phyloP scores from a whole-genome alignment of 2,113 vertebrate genomes.

The Ondatra zibethicus region DNA sequence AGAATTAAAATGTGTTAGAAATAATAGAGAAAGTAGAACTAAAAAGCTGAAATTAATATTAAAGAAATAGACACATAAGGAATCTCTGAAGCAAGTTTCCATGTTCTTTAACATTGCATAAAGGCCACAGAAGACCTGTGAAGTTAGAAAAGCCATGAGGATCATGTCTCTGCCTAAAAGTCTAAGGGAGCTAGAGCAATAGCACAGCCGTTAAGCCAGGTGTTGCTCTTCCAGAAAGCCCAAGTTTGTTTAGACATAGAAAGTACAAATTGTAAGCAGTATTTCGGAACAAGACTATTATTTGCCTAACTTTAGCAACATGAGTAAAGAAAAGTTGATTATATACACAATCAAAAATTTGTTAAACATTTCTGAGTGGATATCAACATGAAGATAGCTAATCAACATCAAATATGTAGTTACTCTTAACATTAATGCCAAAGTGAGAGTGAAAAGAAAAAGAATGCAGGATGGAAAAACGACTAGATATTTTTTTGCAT shows the following conservation, averaged over 20 bases:
- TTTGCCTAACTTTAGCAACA: background rate
- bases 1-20: slow-evolving; percentile 18
- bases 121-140: background rate
- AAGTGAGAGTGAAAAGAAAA: background rate
- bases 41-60: background rate
- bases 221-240: background rate
- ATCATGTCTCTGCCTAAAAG: background rate
- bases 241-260: background rate
- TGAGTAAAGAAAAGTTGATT: slow-evolving; percentile 23
- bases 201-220: background rate
- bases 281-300: background rate
- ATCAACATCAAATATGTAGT: background rate
- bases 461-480: background rate
- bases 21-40: background rate
- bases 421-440: background rate
- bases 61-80: background rate
- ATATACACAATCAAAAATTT: background rate
- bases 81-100: background rate
- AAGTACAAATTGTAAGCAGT: background rate
- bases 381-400: background rate
- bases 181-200: background rate
- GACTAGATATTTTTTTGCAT: background rate
- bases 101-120: background rate
- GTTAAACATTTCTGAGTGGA: background rate
- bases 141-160: slow-evolving; percentile 7